Conservation (phyloP, 2,113 vertebrate species). For the Aspiorhynchus laticeps region DNA sequence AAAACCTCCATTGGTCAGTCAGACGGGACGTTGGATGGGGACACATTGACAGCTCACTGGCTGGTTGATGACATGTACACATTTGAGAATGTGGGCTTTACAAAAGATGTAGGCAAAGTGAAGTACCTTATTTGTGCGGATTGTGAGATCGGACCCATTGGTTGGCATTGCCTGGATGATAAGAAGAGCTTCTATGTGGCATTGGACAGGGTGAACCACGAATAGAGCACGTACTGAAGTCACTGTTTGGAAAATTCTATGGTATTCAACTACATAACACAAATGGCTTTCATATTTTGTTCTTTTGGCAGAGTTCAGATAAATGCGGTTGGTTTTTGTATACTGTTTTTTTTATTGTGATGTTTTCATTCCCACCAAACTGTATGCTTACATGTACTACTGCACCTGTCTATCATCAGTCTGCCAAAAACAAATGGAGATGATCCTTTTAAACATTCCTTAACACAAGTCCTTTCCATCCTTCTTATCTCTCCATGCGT, state of each 20-base stretch:
- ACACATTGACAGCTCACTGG: slow-evolving; percentile 88
- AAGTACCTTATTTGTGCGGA: slow-evolving; percentile 97
- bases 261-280: slow-evolving; percentile 2
- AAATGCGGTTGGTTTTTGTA: neutral
- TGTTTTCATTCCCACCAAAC: neutral
- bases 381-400: neutral
- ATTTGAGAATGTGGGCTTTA: slow-evolving; percentile 97
- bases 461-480: neutral
- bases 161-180: slow-evolving; percentile 95
- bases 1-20: slow-evolving; percentile 77
- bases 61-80: slow-evolving; percentile 92
- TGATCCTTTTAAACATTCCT: neutral
- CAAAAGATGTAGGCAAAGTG: slow-evolving; percentile 89
- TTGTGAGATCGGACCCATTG: slow-evolving; percentile 96
- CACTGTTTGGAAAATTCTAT: slow-evolving; percentile 39
- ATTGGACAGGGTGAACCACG: slow-evolving; percentile 88
- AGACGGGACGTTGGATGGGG: slow-evolving; percentile 77
- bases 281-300: neutral
- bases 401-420: neutral
- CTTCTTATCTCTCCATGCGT: neutral
- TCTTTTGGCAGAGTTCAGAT: neutral
- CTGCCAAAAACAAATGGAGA: neutral
- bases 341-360: neutral
- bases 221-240: slow-evolving; percentile 67
- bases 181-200: slow-evolving; percentile 93